These are phyloP conservation scores for Nyctibius grandis DNA, from an alignment of 2,797 vertebrate genomes.

Conservation along the genomic window DNA sequence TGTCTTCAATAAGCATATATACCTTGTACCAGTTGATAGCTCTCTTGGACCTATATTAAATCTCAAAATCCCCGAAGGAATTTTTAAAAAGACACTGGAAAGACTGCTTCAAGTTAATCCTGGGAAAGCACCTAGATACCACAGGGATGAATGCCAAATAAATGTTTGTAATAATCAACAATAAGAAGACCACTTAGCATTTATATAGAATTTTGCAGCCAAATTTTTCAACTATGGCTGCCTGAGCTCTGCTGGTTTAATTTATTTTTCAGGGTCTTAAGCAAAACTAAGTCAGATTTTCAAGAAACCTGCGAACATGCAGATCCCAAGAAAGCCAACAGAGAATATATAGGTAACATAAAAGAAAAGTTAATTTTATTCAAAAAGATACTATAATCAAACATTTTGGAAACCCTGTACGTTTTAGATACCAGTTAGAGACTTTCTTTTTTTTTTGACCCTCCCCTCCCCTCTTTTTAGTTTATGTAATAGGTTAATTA, in stretches of 20 bases:
- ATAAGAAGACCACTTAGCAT: not conserved
- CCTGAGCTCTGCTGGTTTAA: not conserved
- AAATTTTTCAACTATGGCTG: not conserved
- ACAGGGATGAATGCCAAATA: not conserved
- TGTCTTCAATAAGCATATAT: not conserved
- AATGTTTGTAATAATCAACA: not conserved
- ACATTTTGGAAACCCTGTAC: not conserved
- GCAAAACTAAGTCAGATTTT: not conserved
- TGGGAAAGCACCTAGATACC: not conserved
- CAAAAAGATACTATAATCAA: not conserved
- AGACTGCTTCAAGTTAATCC: not conserved
- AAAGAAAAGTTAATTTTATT: not conserved
- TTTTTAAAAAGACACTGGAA: not conserved
- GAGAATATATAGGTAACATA: not conserved
- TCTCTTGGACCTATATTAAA: not conserved
- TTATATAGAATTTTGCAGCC: not conserved
- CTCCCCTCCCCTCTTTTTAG: not conserved
- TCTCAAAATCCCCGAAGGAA: not conserved
- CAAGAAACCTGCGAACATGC: not conserved
- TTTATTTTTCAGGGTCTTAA: not conserved
- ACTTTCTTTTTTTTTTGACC: not conserved
- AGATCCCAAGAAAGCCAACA: not conserved
- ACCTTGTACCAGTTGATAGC: not conserved
- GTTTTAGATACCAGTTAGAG: not conserved
- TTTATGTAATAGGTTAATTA: constrained; percentile 24